Base-by-base conservation (phyloP, 2,888 invertebrate species). In the Epinotia nisella region DNA sequence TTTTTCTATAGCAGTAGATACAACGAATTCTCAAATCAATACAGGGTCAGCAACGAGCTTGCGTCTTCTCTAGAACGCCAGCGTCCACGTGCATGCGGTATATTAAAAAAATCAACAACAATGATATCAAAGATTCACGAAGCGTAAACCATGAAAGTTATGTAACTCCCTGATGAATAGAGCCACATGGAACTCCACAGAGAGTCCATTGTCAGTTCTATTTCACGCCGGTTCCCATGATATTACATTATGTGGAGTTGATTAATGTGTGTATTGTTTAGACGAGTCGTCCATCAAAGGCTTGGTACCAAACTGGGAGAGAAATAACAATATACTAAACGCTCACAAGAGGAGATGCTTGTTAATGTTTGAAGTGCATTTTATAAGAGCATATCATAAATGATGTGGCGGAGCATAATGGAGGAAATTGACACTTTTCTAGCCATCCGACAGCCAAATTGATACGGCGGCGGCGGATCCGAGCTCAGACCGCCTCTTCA, bases 361-460 rank as follows among this genome's bases (percentile, higher is more conserved):
- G 39, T 39, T 58, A 70, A 17, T 29, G 58, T 49, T 58, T 17
- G 62, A 62, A 62, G 56, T 68, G 72, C 67, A 68, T 72, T 70
- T 70, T 55, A 41, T 55, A 69, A 53, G 45, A 29, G 21, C 69
- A 59, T 56, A 72, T 69, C 69, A 69, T 69, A 73, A 69, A 58
- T 41, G 69, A 64, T 56, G 51, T 13, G 59, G 19, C 51, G 51
- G 71, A 72, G 68, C 61, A 67, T 72, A 72, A 65, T 77, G 81
- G 76, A 89, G 90, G 90, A 90, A 89, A 86, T 87, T 81, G 86
- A 84, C 86, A 87, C 86, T 87, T 88, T 85, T 84, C 80, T 82
- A 82, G 77, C 76, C 85, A 86, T 88, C 88, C 87, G 85, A 85
- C 77, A 76, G 75, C 80, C 83, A 87, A 89, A 88, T 89, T 88